phyloP scores from a whole-genome alignment of 2,797 vertebrate genomes.

The Myotis planiceps region DNA sequence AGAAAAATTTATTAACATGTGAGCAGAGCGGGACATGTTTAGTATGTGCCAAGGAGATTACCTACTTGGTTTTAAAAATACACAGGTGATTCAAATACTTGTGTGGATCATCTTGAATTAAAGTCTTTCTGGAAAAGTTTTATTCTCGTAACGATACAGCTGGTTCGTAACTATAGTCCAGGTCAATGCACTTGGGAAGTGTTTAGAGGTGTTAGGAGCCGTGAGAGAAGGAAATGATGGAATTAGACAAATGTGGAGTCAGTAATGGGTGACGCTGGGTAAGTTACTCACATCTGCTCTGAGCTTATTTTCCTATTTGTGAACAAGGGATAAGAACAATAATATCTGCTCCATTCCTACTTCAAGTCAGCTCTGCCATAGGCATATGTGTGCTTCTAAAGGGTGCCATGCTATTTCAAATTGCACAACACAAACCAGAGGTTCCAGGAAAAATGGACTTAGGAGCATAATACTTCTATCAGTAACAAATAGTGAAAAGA shows the following conservation, averaged over 20 bases:
- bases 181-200: neutral
- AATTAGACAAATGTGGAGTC: neutral
- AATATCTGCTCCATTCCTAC: neutral
- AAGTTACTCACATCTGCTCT: neutral
- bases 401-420: neutral
- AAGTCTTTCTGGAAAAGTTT: conserved; percentile 8
- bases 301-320: neutral
- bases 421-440: neutral
- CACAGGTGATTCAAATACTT: neutral
- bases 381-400: neutral
- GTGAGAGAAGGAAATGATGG: neutral
- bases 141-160: neutral
- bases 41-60: conserved; percentile 68
- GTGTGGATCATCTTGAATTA: neutral
- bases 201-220: too few species aligned
- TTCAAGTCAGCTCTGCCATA: neutral
- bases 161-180: neutral
- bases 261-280: neutral
- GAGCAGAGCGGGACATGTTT: conserved; percentile 75
- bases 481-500: neutral
- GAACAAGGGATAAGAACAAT: neutral
- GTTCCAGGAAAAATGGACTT: neutral
- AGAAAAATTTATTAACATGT: conserved; percentile 89
- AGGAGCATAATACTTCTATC: neutral
- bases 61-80: conserved; percentile 65